Evolutionary conservation across 2,888 invertebrate genomes (phyloP).

Genomic region (Eustalomyia histrio): DNA sequence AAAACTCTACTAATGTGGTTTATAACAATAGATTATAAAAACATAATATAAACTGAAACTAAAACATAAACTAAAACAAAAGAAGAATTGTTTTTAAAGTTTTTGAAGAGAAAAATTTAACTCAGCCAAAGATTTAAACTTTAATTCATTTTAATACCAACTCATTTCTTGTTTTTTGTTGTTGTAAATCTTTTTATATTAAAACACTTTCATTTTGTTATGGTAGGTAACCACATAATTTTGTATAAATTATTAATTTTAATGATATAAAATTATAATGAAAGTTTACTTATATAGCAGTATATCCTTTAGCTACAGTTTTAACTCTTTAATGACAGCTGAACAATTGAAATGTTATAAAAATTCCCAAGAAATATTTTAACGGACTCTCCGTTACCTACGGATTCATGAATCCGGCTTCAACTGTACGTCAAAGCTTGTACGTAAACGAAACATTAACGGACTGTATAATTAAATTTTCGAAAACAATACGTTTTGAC

Average conservation of each 20-base stretch:
- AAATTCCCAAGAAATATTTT: no score
- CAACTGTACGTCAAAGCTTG: no score
- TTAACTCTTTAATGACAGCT: no score
- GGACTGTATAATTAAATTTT: no score
- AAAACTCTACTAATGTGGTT: constrained; percentile 47
- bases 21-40: constrained; percentile 55
- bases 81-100: constrained; percentile 27
- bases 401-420: no score
- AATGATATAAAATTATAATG: constrained; percentile 50
- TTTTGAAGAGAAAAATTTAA: background rate
- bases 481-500: no score
- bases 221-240: background rate
- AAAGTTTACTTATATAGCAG: constrained; percentile 15
- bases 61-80: constrained; percentile 41
- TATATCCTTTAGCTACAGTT: background rate
- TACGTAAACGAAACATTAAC: no score
- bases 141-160: background rate
- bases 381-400: no score
- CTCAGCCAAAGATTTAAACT: background rate
- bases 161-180: background rate
- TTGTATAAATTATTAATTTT: constrained; percentile 41
- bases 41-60: constrained; percentile 33
- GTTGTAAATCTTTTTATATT: background rate
- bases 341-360: no score
- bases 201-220: constrained; percentile 14